These are phyloP conservation scores for Paratilapia polleni DNA, from an alignment of 2,113 vertebrate species.

Conservation along the genomic window DNA sequence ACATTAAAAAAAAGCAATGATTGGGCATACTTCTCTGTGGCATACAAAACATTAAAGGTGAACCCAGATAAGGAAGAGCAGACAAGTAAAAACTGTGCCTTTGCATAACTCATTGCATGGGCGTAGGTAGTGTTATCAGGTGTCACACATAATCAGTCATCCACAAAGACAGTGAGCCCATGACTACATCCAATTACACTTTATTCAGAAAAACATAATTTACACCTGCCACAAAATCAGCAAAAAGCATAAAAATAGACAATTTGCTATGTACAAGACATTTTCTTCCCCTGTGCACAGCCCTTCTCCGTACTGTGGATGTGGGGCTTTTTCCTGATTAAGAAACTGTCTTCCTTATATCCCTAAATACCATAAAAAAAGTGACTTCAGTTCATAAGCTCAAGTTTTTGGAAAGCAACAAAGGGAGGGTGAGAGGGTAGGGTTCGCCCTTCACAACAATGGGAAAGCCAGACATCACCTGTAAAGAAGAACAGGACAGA, in stretches of 20 bases:
- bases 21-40: not conserved
- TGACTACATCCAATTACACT: conserved; percentile 31
- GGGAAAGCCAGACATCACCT: conserved; percentile 7
- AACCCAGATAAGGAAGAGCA: not conserved
- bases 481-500: not conserved
- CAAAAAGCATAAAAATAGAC: conserved; percentile 22
- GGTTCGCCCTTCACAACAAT: not conserved
- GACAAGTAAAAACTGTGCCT: too few relatives aligned
- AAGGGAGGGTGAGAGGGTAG: too few relatives aligned
- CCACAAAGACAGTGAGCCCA: not conserved
- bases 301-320: not conserved
- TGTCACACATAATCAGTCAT: not conserved
- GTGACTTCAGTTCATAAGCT: conserved; percentile 29
- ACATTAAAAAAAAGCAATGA: not conserved
- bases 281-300: conserved; percentile 46
- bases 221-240: conserved; percentile 27
- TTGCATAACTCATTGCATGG: not conserved
- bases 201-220: conserved; percentile 68
- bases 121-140: not conserved
- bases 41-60: not conserved
- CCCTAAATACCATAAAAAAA: conserved; percentile 9
- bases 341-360: conserved; percentile 36
- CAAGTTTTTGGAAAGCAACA: conserved; percentile 25
- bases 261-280: conserved; percentile 46
- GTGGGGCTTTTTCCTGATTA: conserved; percentile 58